phyloP scores from a whole-genome alignment of 2,797 vertebrate genomes.

The Trichosurus vulpecula region DNA sequence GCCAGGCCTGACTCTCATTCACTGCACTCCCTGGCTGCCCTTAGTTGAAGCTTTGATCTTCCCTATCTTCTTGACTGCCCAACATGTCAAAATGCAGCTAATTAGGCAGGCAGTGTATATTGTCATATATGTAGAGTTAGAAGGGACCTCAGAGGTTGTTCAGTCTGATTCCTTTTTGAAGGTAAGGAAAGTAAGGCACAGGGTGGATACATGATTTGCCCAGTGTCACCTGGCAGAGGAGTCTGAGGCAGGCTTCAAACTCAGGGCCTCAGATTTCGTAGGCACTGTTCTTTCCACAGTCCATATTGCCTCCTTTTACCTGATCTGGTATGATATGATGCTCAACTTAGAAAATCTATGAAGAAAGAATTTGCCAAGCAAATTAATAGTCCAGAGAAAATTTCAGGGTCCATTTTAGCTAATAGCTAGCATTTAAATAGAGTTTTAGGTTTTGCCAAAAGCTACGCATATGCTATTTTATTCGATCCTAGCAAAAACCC shows the following conservation, averaged over 20 bases:
- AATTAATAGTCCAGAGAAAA: slow-evolving; percentile 41
- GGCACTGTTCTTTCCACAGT: neutral
- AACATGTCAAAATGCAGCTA: neutral
- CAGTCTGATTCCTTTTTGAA: neutral
- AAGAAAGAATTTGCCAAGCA: neutral
- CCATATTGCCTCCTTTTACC: neutral
- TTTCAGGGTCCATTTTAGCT: slow-evolving; percentile 34
- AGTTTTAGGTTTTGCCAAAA: neutral
- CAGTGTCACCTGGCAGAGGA: neutral
- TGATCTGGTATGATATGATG: neutral
- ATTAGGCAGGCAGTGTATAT: neutral
- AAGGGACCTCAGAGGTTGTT: neutral
- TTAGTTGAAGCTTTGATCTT: neutral
- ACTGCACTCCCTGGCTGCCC: no score
- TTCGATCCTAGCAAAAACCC: neutral
- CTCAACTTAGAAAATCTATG: neutral
- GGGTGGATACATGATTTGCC: neutral
- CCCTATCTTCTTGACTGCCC: neutral
- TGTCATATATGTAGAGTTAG: neutral
- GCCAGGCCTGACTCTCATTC: no score
- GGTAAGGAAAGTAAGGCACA: neutral
- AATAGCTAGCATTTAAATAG: neutral
- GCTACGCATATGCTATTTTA: neutral
- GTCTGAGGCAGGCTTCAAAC: neutral
- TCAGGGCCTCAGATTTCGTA: neutral